phyloP scores from a whole-genome alignment of 2,888 invertebrate species.

The Lepas anatifera region DNA sequence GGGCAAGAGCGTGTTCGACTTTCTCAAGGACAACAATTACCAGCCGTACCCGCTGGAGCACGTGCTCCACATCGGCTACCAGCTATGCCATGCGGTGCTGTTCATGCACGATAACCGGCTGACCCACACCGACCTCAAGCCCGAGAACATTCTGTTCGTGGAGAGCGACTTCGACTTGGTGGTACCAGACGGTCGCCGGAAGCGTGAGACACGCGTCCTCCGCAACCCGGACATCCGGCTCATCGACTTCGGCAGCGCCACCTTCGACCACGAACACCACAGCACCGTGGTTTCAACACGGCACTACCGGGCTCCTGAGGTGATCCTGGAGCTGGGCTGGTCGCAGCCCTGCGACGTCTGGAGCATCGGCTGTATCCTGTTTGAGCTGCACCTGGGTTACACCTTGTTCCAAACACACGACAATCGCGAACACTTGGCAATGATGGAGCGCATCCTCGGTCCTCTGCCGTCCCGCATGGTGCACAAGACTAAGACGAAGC shows the following conservation, averaged over 20 bases:
- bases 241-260: slow-evolving; percentile 99
- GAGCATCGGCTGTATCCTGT: slow-evolving; percentile 99
- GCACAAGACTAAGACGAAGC: slow-evolving; percentile 86
- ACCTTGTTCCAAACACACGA: slow-evolving; percentile 99
- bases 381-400: slow-evolving; percentile 94
- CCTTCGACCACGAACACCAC: slow-evolving; percentile 99
- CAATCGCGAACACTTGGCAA: slow-evolving; percentile 97
- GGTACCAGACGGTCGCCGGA: slow-evolving; percentile 34
- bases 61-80: slow-evolving; percentile 94
- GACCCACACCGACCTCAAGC: slow-evolving; percentile 98
- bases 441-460: slow-evolving; percentile 99
- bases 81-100: slow-evolving; percentile 91
- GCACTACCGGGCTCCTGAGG: slow-evolving; percentile 98
- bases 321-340: slow-evolving; percentile 98
- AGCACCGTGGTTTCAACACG: slow-evolving; percentile 98
- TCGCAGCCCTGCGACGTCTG: slow-evolving; percentile 99
- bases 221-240: slow-evolving; percentile 88
- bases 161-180: slow-evolving; percentile 85
- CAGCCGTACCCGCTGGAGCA: slow-evolving; percentile 96
- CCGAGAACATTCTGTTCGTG: slow-evolving; percentile 96
- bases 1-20: slow-evolving; percentile 94
- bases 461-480: slow-evolving; percentile 81
- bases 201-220: slow-evolving; percentile 73
- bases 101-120: slow-evolving; percentile 95
- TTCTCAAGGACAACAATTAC: slow-evolving; percentile 95